These are phyloP conservation scores for Agriopis marginaria DNA, from an alignment of 2,888 invertebrate genomes.

Conservation along the genomic window DNA sequence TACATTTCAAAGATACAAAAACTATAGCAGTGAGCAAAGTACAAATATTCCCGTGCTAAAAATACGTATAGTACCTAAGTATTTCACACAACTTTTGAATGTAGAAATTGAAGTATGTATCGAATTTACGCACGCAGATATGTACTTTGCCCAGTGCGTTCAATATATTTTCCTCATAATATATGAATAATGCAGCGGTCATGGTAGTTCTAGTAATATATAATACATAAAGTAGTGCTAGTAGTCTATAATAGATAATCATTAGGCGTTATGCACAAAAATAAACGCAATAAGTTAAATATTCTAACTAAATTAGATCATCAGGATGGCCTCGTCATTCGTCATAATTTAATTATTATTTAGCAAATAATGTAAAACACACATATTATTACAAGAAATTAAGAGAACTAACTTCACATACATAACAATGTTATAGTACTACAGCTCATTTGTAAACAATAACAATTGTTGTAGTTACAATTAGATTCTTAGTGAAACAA, in stretches of 20 bases:
- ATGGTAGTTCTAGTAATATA: no score
- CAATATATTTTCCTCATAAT: no score
- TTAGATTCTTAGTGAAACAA: not conserved
- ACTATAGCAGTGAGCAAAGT: no score
- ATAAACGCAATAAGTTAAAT: not conserved
- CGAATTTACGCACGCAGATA: no score
- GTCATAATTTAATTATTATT: not conserved
- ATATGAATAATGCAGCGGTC: not conserved
- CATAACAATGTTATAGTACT: not conserved
- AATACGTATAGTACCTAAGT: no score
- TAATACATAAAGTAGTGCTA: no score
- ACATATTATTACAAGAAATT: not conserved
- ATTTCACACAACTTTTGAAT: no score
- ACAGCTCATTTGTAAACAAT: conserved; percentile 10
- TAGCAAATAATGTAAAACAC: not conserved
- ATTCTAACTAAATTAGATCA: conserved; percentile 3
- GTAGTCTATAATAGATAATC: not conserved
- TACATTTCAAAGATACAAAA: no score
- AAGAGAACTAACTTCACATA: no score
- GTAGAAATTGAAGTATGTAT: no score
- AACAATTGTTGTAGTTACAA: not conserved
- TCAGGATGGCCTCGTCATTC: not conserved
- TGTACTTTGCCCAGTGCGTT: no score
- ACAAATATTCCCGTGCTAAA: no score
- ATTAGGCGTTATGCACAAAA: not conserved